These are phyloP conservation scores for Scrobipalpa costella DNA, from an alignment of 2,888 invertebrate species.

Conservation along the genomic window DNA sequence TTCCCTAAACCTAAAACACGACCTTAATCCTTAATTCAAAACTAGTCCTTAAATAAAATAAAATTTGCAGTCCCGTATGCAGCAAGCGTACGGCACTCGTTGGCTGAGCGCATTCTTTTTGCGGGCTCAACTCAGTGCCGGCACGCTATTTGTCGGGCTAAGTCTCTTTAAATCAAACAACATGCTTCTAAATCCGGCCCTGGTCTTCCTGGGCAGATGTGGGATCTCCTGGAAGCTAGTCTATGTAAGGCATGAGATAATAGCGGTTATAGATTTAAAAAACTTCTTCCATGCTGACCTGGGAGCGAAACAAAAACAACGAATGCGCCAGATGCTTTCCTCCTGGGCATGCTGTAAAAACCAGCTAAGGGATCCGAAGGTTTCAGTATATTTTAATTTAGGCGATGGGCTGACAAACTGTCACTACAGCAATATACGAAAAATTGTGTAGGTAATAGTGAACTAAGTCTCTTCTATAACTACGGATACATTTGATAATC, in stretches of 20 bases:
- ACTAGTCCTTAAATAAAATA: background rate
- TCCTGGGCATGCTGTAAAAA: too few relatives aligned
- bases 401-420: too few relatives aligned
- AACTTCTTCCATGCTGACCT: too few relatives aligned
- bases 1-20: too few relatives aligned
- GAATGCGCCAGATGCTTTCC: too few relatives aligned
- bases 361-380: too few relatives aligned
- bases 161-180: conserved; percentile 43
- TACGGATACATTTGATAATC: too few relatives aligned
- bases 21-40: background rate
- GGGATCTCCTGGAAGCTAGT: conserved; percentile 9
- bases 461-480: too few relatives aligned
- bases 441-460: too few relatives aligned
- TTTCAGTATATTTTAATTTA: too few relatives aligned
- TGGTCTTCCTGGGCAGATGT: conserved; percentile 27
- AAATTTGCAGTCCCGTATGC: conserved; percentile 1
- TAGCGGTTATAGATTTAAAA: background rate
- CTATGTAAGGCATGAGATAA: conserved; percentile 8
- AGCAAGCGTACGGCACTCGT: background rate
- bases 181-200: conserved; percentile 34
- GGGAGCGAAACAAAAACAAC: too few relatives aligned
- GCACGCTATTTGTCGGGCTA: conserved; percentile 40
- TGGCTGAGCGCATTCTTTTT: background rate
- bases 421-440: too few relatives aligned
- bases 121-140: conserved; percentile 23